phyloP scores from a whole-genome alignment of 2,113 vertebrate genomes.

The Myxocyprinus asiaticus region DNA sequence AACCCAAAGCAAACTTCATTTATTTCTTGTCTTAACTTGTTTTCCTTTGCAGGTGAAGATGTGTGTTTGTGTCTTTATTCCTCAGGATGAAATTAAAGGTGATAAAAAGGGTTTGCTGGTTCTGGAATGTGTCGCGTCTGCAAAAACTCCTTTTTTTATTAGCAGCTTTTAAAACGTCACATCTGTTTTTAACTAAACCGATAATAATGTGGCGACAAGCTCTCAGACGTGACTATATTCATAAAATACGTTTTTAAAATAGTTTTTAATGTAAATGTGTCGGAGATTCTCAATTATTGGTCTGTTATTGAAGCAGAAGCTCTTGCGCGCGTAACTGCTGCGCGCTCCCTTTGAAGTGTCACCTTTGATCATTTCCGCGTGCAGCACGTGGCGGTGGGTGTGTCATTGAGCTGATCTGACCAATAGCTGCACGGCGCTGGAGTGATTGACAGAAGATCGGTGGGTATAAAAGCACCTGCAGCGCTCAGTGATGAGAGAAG shows the following conservation, averaged over 20 bases:
- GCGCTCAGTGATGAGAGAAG: not conserved
- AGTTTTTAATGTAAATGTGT: no score
- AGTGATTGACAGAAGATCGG: not conserved
- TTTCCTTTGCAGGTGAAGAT: no score
- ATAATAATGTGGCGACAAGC: conserved; percentile 15
- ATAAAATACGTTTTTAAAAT: no score
- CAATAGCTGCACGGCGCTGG: not conserved
- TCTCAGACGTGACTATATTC: not conserved
- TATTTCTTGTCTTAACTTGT: no score
- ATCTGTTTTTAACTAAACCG: conserved; percentile 25
- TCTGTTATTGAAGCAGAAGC: no score
- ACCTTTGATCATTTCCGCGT: not conserved
- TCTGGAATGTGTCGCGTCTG: conserved; percentile 17
- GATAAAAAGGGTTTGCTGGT: not conserved
- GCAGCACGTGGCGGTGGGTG: not conserved
- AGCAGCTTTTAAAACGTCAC: conserved; percentile 14
- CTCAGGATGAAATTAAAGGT: not conserved
- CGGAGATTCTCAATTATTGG: no score
- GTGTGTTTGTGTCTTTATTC: no score
- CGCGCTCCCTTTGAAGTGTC: not conserved
- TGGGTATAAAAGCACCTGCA: not conserved
- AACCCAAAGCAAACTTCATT: no score
- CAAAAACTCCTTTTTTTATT: not conserved
- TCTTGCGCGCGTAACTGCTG: no score
- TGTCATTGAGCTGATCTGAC: not conserved